Conservation (phyloP, 2,888 invertebrate species). For the Sisyra terminalis region DNA sequence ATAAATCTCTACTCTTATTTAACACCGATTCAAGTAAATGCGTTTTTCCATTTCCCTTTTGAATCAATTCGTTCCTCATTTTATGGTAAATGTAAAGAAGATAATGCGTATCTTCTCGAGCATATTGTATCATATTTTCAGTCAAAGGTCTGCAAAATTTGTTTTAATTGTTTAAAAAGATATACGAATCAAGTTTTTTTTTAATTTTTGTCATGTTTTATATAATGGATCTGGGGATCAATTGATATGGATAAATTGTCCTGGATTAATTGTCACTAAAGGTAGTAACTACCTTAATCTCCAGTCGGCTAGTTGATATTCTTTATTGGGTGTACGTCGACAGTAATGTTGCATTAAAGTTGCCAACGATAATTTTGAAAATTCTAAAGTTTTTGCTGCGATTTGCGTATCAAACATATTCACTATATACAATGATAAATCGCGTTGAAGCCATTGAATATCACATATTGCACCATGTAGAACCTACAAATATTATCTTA, state of each 20-base stretch:
- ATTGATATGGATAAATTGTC: too few relatives aligned
- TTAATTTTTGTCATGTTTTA: too few relatives aligned
- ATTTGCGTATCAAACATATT: constrained; percentile 94
- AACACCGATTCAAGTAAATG: constrained; percentile 55
- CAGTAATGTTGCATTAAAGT: constrained; percentile 68
- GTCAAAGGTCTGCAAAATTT: constrained; percentile 62
- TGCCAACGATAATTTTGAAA: constrained; percentile 56
- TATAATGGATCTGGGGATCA: too few relatives aligned
- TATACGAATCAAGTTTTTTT: too few relatives aligned
- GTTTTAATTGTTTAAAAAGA: too few relatives aligned
- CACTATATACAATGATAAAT: constrained; percentile 87
- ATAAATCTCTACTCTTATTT: constrained; percentile 55
- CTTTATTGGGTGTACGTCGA: constrained; percentile 65
- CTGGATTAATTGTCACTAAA: too few relatives aligned
- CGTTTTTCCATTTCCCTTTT: constrained; percentile 40
- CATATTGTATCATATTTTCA: constrained; percentile 63
- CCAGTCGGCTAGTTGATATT: constrained; percentile 91
- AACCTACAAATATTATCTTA: constrained; percentile 34
- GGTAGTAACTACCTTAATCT: constrained; percentile 68
- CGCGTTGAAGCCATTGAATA: constrained; percentile 86
- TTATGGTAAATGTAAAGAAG: constrained; percentile 75
- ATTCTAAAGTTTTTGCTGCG: constrained; percentile 59
- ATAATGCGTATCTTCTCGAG: constrained; percentile 89
- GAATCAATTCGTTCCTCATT: constrained; percentile 57
- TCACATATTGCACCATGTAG: constrained; percentile 87